Evolutionary conservation across 1,140 invertebrate species (phyloP).

Genomic region (Drosophila micromelanica): DNA sequence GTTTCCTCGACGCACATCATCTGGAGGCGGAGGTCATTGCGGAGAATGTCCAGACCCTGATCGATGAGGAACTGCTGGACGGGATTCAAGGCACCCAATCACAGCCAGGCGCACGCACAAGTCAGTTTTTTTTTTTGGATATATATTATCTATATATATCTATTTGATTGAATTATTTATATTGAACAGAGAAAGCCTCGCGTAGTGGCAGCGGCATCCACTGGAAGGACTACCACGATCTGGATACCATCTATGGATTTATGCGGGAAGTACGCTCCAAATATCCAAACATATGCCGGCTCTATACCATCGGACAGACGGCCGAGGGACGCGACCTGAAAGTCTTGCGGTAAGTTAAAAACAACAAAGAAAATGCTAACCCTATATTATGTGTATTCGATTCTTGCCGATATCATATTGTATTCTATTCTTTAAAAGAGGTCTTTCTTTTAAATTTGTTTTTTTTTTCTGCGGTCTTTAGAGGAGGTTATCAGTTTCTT

Average conservation of each 20-base stretch:
- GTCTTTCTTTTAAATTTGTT: too few species aligned
- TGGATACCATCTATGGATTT: constrained; percentile 88
- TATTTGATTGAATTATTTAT: neutral
- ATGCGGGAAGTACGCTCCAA: constrained; percentile 88
- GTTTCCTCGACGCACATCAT: constrained; percentile 59
- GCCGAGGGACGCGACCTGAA: constrained; percentile 89
- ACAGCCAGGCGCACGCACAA: constrained; percentile 40
- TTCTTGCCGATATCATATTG: too few species aligned
- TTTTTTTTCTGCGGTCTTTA: too few species aligned
- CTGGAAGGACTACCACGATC: constrained; percentile 90
- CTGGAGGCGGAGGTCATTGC: constrained; percentile 53
- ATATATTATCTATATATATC: neutral
- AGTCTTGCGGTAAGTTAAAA: constrained; percentile 84
- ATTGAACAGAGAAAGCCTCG: constrained; percentile 63
- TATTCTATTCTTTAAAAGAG: too few species aligned
- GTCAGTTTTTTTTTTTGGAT: constrained; percentile 43
- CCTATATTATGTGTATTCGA: too few species aligned
- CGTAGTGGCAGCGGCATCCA: constrained; percentile 85
- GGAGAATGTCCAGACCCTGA: constrained; percentile 63
- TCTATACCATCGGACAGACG: constrained; percentile 89
- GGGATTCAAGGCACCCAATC: constrained; percentile 37
- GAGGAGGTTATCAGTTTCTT: too few species aligned
- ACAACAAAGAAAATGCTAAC: neutral
- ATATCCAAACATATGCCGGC: constrained; percentile 87
- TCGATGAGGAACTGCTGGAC: constrained; percentile 84